These are phyloP conservation scores for Nomia melanderi DNA, from an alignment of 1,140 invertebrate genomes.

Conservation along the genomic window DNA sequence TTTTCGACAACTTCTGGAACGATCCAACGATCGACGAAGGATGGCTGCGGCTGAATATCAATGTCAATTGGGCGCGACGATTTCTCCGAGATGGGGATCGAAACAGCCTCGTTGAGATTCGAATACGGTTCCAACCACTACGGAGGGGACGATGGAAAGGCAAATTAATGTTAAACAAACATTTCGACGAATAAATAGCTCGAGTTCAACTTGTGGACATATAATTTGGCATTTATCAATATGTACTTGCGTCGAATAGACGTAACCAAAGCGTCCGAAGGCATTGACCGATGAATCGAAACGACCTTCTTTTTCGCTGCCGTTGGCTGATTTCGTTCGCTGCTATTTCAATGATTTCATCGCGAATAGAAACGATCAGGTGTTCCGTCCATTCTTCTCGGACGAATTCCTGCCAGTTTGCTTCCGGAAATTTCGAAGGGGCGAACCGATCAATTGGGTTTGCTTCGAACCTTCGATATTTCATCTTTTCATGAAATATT, in stretches of 20 bases:
- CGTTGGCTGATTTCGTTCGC: constrained; percentile 15
- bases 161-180: background rate
- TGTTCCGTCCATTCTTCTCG: constrained; percentile 35
- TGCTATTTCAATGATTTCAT: constrained; percentile 50
- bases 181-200: too few species aligned
- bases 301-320: constrained; percentile 23
- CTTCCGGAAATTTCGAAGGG: constrained; percentile 35
- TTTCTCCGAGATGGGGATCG: background rate
- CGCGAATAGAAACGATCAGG: constrained; percentile 44
- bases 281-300: constrained; percentile 46
- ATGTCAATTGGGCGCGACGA: background rate
- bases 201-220: background rate
- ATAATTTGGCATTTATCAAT: background rate
- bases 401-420: constrained; percentile 54
- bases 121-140: background rate
- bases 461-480: background rate
- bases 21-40: constrained; percentile 11
- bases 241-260: constrained; percentile 25
- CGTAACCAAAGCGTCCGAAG: constrained; percentile 35
- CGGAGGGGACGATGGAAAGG: background rate
- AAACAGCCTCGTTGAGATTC: background rate
- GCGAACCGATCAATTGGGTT: background rate
- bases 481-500: background rate
- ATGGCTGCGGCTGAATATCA: background rate
- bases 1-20: background rate